Percentiles rank a stretch among this genome's conserved stretches.
These are phyloP conservation scores for Sphaerophoria rueppellii DNA, from an alignment of 2,888 invertebrate genomes.

Conservation along the genomic window DNA sequence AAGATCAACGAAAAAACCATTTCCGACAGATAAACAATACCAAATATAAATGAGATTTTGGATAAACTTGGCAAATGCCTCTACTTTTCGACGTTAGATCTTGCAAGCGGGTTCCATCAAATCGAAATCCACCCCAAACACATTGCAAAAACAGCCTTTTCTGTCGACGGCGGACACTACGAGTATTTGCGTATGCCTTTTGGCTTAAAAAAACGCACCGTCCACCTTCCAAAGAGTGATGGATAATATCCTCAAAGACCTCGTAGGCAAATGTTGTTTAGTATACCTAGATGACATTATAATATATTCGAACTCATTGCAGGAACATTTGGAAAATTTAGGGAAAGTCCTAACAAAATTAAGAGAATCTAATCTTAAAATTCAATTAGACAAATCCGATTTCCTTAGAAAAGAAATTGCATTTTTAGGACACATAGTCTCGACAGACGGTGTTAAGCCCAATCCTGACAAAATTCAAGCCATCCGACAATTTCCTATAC, in stretches of 20 bases:
- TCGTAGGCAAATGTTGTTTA: neutral
- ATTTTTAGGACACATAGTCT: too few relatives aligned
- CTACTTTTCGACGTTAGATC: neutral
- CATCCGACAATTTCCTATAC: neutral
- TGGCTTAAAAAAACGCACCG: neutral
- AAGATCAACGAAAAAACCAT: neutral
- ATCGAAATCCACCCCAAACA: neutral
- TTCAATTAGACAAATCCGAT: too few relatives aligned
- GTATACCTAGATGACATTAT: neutral
- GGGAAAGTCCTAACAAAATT: neutral
- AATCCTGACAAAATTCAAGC: neutral
- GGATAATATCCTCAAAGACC: neutral
- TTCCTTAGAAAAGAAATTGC: too few relatives aligned
- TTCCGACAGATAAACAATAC: neutral
- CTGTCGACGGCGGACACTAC: neutral
- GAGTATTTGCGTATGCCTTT: neutral
- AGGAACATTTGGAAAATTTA: neutral
- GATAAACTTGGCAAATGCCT: neutral
- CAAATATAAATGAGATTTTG: neutral
- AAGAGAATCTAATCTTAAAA: neutral
- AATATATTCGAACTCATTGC: neutral
- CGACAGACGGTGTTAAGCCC: neutral
- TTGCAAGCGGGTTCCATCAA: neutral
- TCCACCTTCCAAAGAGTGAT: neutral
- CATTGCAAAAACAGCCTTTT: neutral